A percentile compares a stretch with the other conserved stretches of the same genome.
Conservation (phyloP, 2,113 vertebrate genomes). For the Xenopus borealis region DNA sequence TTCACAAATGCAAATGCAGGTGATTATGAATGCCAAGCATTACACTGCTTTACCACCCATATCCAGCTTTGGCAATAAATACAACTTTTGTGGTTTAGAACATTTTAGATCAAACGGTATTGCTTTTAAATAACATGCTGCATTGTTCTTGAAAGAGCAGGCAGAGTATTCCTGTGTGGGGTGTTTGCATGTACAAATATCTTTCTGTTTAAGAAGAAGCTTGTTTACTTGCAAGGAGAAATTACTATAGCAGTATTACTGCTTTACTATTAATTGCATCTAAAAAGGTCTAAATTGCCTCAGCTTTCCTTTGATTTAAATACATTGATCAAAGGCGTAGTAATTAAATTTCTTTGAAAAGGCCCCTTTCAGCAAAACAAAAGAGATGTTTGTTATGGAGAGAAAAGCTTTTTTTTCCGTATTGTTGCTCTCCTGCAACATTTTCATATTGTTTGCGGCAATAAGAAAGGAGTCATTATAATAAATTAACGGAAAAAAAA, state of each 20-base stretch:
- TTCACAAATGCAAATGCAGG: no score
- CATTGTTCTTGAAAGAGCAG: no score
- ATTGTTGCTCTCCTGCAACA: conserved; percentile 30
- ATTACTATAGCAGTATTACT: conserved; percentile 5
- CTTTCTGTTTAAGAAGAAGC: not conserved
- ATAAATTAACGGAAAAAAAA: conserved; percentile 9
- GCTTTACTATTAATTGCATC: conserved; percentile 32
- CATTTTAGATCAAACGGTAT: no score
- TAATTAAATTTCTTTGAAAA: conserved; percentile 44
- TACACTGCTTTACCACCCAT: no score
- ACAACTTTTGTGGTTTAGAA: no score
- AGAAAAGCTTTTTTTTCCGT: conserved; percentile 11
- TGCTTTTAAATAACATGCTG: no score
- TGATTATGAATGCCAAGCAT: no score
- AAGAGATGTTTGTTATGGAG: conserved; percentile 22
- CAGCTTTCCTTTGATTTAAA: conserved; percentile 34
- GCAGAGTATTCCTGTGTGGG: no score
- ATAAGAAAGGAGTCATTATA: conserved; percentile 12
- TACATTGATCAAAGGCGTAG: conserved; percentile 37
- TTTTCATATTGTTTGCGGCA: conserved; percentile 16
- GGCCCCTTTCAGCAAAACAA: conserved; percentile 26
- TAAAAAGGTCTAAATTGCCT: conserved; percentile 42
- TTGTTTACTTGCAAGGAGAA: conserved; percentile 12
- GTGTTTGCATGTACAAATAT: no score
- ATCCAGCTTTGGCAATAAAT: no score